Base-by-base conservation (phyloP, 2,113 vertebrate species). In the Halichoerus grypus region DNA sequence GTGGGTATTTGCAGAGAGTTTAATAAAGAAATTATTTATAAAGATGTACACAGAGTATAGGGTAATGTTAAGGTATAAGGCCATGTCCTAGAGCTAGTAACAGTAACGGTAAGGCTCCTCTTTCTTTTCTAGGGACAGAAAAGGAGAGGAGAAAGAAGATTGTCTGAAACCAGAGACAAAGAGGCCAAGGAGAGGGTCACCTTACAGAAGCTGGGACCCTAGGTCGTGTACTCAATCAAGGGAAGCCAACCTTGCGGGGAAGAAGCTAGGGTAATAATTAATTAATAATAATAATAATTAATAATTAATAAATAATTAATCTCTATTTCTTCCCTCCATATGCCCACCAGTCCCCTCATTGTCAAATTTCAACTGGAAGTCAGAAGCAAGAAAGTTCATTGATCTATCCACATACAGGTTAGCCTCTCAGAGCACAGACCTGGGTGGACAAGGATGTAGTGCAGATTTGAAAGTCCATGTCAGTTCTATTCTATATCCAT, bases 301-400 rank as follows among this genome's bases (percentile, higher is more conserved):
- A n/a, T n/a, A n/a, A n/a, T n/a, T n/a, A n/a, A n/a, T n/a, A n/a
- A n/a, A n/a, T n/a, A n/a, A n/a, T n/a, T n/a, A n/a, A n/a, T 49
- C 36, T 74, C 31, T 33, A 7, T 19, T 39, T 31, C 2, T 9
- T 24, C 13, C 1, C 6, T 55, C n/a, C 67, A 46, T 2, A 22
- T 11, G 24, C 15, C 3, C 57, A 3, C 46, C 1, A 36, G 1
- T 13, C 0, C 26, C 5, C 7, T 0, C 22, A 22, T 1, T 51
- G 26, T 53, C n/a, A 85, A 15, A 51, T 63, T 90, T 9, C 49
- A 83, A 4, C 31, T 9, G 39, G 59, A 95, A 94, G 16, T 7
- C 76, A 28, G 49, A 89, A 87, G 9, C 33, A 51, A 69, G 71
- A 46, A 85, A 71, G 2, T 13, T 55, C n/a, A 8, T 3, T 59